These are phyloP conservation scores for Caenorhabditis sulstoni DNA, from an alignment of 2,888 invertebrate species.

Conservation along the genomic window DNA sequence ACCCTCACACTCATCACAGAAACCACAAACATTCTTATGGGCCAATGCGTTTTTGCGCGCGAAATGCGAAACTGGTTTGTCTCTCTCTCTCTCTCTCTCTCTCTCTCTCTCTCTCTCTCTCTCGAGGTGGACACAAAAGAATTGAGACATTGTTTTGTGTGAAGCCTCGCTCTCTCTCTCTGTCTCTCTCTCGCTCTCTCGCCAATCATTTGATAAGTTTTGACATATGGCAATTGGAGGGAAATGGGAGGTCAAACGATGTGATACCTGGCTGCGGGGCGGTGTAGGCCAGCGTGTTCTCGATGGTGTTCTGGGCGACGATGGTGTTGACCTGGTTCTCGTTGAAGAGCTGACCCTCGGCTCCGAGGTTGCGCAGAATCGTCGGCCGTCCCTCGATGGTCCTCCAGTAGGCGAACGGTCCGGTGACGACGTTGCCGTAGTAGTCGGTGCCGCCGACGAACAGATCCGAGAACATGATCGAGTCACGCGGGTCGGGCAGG, in stretches of 20 bases:
- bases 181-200: too few relatives aligned
- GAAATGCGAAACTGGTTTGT: slow-evolving; percentile 39
- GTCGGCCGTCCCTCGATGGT: slow-evolving; percentile 78
- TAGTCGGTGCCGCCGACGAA: slow-evolving; percentile 79
- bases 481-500: slow-evolving; percentile 80
- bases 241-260: not conserved
- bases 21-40: slow-evolving; percentile 10
- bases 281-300: slow-evolving; percentile 79
- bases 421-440: slow-evolving; percentile 74
- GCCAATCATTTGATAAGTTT: not conserved
- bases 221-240: not conserved
- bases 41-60: too few relatives aligned
- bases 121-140: slow-evolving; percentile 1
- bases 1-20: slow-evolving; percentile 15
- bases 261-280: slow-evolving; percentile 74
- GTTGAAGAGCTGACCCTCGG: slow-evolving; percentile 75
- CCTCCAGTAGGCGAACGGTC: slow-evolving; percentile 79
- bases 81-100: too few relatives aligned
- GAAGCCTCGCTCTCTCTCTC: too few relatives aligned
- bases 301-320: slow-evolving; percentile 77
- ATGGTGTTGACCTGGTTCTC: slow-evolving; percentile 76
- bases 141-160: not conserved
- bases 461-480: slow-evolving; percentile 80
- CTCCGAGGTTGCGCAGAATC: slow-evolving; percentile 76
- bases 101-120: too few relatives aligned